Base-by-base conservation (phyloP, 2,888 invertebrate genomes). In the Synanthedon formicaeformis region DNA sequence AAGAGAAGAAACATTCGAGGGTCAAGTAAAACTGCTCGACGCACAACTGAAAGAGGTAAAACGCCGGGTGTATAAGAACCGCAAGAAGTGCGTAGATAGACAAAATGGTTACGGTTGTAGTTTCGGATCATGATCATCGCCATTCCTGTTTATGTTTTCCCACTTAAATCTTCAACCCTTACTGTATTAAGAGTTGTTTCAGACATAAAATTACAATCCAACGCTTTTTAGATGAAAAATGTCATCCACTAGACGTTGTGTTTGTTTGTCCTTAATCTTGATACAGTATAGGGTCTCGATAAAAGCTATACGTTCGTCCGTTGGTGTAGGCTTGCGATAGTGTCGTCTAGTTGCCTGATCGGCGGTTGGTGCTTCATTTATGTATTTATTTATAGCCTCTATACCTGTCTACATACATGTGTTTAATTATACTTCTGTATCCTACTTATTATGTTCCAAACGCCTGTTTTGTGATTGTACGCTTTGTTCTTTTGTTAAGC, bases 1-100 rank as follows among this genome's bases (percentile, higher is more conserved):
- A 89, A 94, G 96, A 88, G 97, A 98, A 90, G 97, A 97, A 89
- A 92, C 94, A 67, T 96, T 93, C 90, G 94, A 96, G 83, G 92
- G 92, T 81, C 95, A 96, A 89, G 94, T 96, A 78, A 96, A 96
- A 91, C 90, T 93, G 75, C 91, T 96, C 89, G 93, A 94, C 87
- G 92, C 92, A 85, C 93, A 95, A 87, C 92, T 97, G 71, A 95
- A 94, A 92, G 96, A 97, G 96, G 97, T 97, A 94, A 92, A 78
- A 69, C 53, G 61, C 63, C 23, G 63, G 62, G 62, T 62, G 66
- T 58, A 65, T 57, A 66, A 68, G 66, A 69, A 65, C 27, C 34
- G 27, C 34, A n/a, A 27, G 50, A 16, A 57, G 61, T 58, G 60
- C 64, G 78, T 81, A 81, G 81, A 75, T 83, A 79, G 78, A 66